Evolutionary conservation across 2,888 invertebrate genomes (phyloP), one percentile per base, ranked within the genome.

Genomic region (Chaitophorus viminalis): DNA sequence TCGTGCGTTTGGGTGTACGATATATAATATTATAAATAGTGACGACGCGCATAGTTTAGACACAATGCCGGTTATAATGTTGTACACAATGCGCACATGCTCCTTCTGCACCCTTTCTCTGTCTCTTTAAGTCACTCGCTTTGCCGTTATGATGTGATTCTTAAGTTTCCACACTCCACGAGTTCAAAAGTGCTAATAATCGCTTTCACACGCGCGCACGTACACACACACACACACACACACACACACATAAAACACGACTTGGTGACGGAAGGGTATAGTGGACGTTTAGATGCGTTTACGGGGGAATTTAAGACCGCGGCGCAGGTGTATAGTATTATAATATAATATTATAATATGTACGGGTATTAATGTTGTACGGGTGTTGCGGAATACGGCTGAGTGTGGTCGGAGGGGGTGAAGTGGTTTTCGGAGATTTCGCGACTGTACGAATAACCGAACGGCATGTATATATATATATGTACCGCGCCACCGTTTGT

Each of bases 121-220:
- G 60, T 60, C 60, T 46, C 46, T 46, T 46, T 46, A 46, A 46
- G 46, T 60, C 60, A 6, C 60, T 60, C n/a, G n/a, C 60, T 21
- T 11, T 29, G n/a, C 52, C 18, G 17, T 29, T 18, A 6, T 0
- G 31, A 5, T 21, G 46, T 39, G 18, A 72, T 52, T 82, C 82
- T 72, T 70, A 81, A 68, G 68, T 81, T 81, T 68, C 70, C 21
- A 39, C 21, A 39, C 21, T n/a, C 31, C 21, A 33, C 60, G 14
- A 82, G 82, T 82, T 82, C 82, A 82, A 82, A 82, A 82, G 82
- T 72, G 52, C 52, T 72, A 52, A 72, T 52, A 31, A 52, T 72
- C 3, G 21, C 70, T 52, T 11, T 46, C 31, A n/a, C 29, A 18
- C n/a, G 21, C 8, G 14, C 31, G 11, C 29, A 29, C n/a, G 11